Evolutionary conservation across 2,888 invertebrate genomes (phyloP), one percentile per base, ranked within the genome.

Genomic region (Nebria salina): DNA sequence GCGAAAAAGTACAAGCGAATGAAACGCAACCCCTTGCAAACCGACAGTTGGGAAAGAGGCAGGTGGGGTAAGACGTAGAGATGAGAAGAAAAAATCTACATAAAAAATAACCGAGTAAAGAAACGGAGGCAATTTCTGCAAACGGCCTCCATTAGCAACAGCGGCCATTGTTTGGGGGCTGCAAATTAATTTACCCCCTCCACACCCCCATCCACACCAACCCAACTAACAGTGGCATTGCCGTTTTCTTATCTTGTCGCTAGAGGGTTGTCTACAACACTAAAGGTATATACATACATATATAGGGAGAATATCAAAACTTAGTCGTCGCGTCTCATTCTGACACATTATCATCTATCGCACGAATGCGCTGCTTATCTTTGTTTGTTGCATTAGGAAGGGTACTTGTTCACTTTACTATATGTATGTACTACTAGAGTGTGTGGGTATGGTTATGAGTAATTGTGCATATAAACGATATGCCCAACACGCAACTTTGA

Each of bases 101-200:
- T 88, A 88, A 88, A 88, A 88, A 88, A 88, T 88, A 88, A 88
- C 86, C 87, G 87, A 86, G 87, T 87, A 87, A 87, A 87, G 86
- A 87, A 87, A 84, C 84, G 88, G 84, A 85, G 86, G 89, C 89
- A 89, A 89, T 89, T 89, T 88, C 88, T 87, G 87, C 88, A 87
- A 88, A 88, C 88, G 89, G 88, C 87, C 87, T 88, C 89, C 89
- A 89, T 89, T 89, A 89, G 88, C 87, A 87, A 87, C 84, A 87
- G 87, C 88, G 87, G 87, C 89, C 89, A 89, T 90, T 90, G 90
- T 90, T 90, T 89, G 89, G 89, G 70, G 88, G 87, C 86, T 86
- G 88, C 87, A 89, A 90, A 90, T 90, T 90, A 90, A 90, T 90
- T 89, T 89, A 89, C 54, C 54, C 54, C 3, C 54, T 68, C 75